Evolutionary conservation across 2,113 vertebrate genomes (phyloP), one percentile per base, ranked within the genome.

Genomic region (Caranx ignobilis): DNA sequence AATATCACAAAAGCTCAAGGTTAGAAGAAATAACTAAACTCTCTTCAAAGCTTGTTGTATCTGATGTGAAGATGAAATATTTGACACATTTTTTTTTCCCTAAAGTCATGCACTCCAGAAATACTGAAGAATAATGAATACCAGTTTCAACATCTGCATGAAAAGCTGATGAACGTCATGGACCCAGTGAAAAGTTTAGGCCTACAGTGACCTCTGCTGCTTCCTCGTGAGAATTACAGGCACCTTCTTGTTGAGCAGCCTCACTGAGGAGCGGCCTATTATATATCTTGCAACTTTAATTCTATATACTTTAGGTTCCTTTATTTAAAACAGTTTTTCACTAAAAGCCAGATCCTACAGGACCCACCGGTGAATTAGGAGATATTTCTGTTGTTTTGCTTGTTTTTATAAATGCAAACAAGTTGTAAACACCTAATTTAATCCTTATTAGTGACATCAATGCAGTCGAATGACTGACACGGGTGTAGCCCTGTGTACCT

Each of bases 181-280:
- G 16, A 21, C 8, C 12, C 2, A 10, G 12, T 54, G 41, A 19
- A 10, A 84, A 71, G 4, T 18, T 16, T 73, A 39, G 45, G 67
- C 64, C 37, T 76, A 34, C 69, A 91, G 67, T 82, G 91, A 35
- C 87, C 77, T 68, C 92, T 85, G 75, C 73, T 88, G 92, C 12
- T 6, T 1, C 0, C 0, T 48, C 2, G 0, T 2, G 1, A 7
- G 35, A 34, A 75, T 45, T 84, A 55, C 87, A 87, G 55, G 3
- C 7, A 1, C 3, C 0, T 34, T 45, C 3, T 34, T 60, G 52
- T 2, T 13, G 48, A 12, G 3, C 7, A 37, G 68, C 11, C 13
- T 39, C 11, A 4, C 5, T 5, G 19, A 61, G 65, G 18, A 47
- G 37, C 2, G 5, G 10, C 6, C 0, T 19, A 21, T 11, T 41